phyloP scores from a whole-genome alignment of 2,113 vertebrate genomes.

The Pedionomus torquatus region DNA sequence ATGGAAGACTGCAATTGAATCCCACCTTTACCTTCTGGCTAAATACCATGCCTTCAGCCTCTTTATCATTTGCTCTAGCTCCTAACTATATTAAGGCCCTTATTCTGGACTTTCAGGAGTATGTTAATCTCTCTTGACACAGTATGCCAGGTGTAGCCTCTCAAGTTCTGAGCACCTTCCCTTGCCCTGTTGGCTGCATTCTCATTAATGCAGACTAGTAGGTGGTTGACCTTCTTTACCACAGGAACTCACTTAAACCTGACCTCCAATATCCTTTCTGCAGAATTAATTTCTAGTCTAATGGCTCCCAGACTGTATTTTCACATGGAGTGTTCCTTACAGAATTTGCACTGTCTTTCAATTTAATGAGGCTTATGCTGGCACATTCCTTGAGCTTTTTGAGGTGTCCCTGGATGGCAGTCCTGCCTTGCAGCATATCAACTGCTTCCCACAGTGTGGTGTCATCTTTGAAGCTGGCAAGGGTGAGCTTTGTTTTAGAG shows the following conservation, averaged over 20 bases:
- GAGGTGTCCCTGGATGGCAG: neutral
- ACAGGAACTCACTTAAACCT: neutral
- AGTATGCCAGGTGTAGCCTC: neutral
- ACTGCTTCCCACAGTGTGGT: neutral
- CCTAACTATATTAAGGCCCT: neutral
- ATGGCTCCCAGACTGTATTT: neutral
- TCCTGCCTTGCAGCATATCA: neutral
- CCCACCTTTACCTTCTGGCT: neutral
- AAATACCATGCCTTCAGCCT: neutral
- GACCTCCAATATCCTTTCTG: neutral
- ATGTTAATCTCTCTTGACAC: neutral
- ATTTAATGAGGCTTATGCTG: rapidly evolving
- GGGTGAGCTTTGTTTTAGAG: neutral
- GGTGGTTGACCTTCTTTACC: neutral
- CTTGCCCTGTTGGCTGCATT: neutral
- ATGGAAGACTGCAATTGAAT: neutral
- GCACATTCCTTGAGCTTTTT: neutral
- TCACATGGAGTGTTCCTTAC: neutral
- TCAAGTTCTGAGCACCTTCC: neutral
- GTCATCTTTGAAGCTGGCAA: neutral
- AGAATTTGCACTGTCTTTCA: neutral
- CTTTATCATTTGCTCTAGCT: neutral
- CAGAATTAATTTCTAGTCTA: neutral
- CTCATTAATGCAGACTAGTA: neutral
- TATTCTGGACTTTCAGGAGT: neutral